These are phyloP conservation scores for Trachymyrmex cornetzi DNA, from an alignment of 1,140 invertebrate genomes.

Conservation along the genomic window DNA sequence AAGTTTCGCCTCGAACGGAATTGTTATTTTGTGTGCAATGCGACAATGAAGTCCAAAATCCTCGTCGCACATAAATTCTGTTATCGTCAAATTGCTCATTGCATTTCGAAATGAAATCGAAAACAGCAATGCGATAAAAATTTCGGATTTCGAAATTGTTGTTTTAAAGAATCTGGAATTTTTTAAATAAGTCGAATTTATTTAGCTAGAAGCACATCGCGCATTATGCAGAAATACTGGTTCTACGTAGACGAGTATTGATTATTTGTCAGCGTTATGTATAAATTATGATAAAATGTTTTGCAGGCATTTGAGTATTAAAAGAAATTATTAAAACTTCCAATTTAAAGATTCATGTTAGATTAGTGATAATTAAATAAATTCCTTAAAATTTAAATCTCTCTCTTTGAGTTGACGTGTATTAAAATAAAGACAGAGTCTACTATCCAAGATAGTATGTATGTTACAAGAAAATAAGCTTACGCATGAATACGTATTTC, in stretches of 20 bases:
- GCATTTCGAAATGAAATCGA: background rate
- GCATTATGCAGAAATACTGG: background rate
- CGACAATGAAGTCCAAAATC: conserved; percentile 63
- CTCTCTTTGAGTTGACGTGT: background rate
- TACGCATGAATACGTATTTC: background rate
- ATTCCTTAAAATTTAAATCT: background rate
- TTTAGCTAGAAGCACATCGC: background rate
- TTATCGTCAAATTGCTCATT: conserved; percentile 5
- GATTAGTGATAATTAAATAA: background rate
- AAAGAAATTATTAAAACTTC: conserved; percentile 1
- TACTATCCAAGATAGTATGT: background rate
- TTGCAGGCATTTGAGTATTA: background rate
- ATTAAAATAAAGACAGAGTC: background rate
- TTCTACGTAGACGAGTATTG: background rate
- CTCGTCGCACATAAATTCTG: conserved; percentile 61
- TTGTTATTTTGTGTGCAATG: conserved; percentile 73
- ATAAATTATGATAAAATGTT: background rate
- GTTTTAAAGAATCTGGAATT: background rate
- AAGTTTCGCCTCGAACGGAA: conserved; percentile 58
- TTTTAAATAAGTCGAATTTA: background rate
- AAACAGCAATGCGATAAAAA: background rate
- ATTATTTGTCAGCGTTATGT: background rate
- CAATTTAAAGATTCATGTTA: background rate
- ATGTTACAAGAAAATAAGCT: background rate
- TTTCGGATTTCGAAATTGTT: background rate